Percentiles rank a stretch among this genome's conserved stretches.
phyloP scores from a whole-genome alignment of 2,797 vertebrate genomes.

The Ctenosaura bakeri region DNA sequence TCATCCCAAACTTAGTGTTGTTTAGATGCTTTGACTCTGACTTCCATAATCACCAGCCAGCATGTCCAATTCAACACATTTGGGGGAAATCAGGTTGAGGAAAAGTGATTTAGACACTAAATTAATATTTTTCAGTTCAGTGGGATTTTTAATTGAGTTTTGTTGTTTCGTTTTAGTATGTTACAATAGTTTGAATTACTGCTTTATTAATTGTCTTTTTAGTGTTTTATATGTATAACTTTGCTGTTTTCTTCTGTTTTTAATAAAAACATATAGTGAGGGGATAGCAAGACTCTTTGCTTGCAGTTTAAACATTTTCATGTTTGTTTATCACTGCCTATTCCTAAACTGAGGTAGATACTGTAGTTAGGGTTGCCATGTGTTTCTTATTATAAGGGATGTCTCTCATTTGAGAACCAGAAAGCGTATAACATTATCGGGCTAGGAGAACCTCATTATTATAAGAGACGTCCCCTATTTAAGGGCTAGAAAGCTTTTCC shows the following conservation, averaged over 20 bases:
- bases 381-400: no score
- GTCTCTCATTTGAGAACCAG: no score
- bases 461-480: no score
- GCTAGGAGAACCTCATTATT: no score
- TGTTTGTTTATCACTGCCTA: neutral
- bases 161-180: neutral
- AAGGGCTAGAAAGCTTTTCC: no score
- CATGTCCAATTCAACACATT: neutral
- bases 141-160: neutral
- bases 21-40: neutral
- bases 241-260: neutral
- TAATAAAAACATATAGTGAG: neutral
- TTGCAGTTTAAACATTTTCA: neutral
- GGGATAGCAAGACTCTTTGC: no score
- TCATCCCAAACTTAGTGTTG: neutral
- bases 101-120: no score
- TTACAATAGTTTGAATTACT: neutral
- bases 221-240: neutral
- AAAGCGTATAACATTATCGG: no score
- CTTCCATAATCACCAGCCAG: neutral
- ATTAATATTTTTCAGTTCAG: neutral
- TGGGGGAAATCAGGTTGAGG: no score
- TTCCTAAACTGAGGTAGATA: neutral
- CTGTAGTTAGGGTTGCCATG: no score
- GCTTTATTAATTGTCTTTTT: neutral